These are phyloP conservation scores for Ailurus styani DNA, from an alignment of 2,113 vertebrate species.

Conservation along the genomic window DNA sequence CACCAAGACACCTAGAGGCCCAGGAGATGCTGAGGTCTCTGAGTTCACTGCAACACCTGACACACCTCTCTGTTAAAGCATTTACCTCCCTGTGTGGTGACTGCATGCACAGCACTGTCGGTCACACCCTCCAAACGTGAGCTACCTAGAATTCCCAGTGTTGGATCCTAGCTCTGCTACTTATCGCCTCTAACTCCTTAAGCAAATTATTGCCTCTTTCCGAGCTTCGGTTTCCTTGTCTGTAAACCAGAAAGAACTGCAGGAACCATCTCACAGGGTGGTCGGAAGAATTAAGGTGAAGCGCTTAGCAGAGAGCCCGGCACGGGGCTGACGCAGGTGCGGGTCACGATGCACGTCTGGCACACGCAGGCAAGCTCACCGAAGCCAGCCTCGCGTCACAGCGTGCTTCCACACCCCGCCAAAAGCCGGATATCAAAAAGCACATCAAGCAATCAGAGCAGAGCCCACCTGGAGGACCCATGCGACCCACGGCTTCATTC, in stretches of 20 bases:
- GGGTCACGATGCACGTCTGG: neutral
- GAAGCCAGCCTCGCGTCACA: neutral
- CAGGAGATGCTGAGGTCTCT: neutral
- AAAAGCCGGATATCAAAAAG: neutral
- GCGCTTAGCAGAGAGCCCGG: neutral
- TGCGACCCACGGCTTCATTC: rapidly evolving
- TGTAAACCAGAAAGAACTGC: neutral
- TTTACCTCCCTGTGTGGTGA: neutral
- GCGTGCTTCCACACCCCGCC: neutral
- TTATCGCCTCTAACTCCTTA: neutral
- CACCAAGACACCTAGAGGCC: neutral
- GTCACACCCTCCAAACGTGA: neutral
- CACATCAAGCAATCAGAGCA: neutral
- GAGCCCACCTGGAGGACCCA: neutral
- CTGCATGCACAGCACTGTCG: neutral
- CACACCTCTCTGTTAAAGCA: neutral
- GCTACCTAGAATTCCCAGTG: neutral
- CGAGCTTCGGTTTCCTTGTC: neutral
- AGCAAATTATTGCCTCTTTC: neutral
- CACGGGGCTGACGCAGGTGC: rapidly evolving
- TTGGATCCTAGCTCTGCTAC: neutral
- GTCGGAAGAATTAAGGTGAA: neutral
- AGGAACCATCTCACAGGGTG: neutral
- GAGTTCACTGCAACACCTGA: neutral
- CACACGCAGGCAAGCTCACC: neutral